Evolutionary conservation across 2,113 vertebrate species (phyloP).

Genomic region (Antechinus stuartii): DNA sequence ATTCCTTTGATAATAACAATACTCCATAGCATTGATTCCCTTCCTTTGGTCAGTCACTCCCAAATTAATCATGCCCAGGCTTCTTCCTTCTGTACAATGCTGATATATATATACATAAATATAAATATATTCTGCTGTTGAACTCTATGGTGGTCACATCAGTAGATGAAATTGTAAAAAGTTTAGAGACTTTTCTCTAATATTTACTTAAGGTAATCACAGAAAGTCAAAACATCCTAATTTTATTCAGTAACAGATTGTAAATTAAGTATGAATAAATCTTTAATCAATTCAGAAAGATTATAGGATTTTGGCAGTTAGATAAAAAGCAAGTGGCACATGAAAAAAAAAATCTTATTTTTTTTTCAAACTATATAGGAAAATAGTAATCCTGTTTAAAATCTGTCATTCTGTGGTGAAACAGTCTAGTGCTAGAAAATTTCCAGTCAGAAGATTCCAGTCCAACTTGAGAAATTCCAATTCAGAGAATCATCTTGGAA

Average conservation of each 20-base stretch:
- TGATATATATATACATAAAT: background rate
- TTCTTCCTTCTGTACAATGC: background rate
- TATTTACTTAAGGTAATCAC: background rate
- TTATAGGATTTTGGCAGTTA: background rate
- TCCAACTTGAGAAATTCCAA: background rate
- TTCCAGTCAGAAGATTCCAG: background rate
- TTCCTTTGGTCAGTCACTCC: background rate
- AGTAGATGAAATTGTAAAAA: background rate
- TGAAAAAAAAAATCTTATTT: background rate
- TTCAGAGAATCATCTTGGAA: background rate
- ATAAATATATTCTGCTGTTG: background rate
- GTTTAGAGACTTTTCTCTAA: background rate
- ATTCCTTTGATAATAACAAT: background rate
- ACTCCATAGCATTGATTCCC: background rate
- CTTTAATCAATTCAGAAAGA: background rate
- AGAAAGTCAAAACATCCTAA: background rate
- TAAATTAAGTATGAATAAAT: background rate
- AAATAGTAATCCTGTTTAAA: background rate
- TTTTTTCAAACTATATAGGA: background rate
- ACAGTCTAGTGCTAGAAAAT: background rate
- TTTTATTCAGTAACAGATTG: background rate
- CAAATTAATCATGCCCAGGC: background rate
- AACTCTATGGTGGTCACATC: background rate
- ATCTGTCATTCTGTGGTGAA: background rate
- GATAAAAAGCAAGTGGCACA: background rate